phyloP scores from a whole-genome alignment of 2,888 invertebrate genomes.

The Coremacera marginata region DNA sequence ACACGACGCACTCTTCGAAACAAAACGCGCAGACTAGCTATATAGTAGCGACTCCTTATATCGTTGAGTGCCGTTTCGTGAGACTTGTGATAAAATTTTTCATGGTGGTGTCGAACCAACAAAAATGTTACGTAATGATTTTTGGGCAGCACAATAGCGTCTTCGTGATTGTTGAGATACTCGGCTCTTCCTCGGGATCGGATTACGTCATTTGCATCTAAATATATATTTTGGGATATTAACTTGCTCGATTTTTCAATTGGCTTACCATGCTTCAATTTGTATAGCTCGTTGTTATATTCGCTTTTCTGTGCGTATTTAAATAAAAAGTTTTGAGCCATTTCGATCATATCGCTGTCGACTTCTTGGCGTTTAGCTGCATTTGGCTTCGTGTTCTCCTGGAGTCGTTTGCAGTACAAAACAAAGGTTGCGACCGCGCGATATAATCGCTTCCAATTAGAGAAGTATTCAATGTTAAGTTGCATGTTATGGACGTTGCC shows the following conservation, averaged over 20 bases:
- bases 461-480: slow-evolving; percentile 15
- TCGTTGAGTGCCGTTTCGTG: slow-evolving; percentile 35
- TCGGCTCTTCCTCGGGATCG: slow-evolving; percentile 17
- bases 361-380: neutral
- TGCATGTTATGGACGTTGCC: neutral
- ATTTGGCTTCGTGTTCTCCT: neutral
- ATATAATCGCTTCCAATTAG: neutral
- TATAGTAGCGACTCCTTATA: slow-evolving; percentile 32
- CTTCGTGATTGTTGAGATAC: slow-evolving; percentile 30
- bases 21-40: slow-evolving; percentile 29
- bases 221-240: slow-evolving; percentile 24
- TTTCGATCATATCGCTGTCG: neutral
- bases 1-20: slow-evolving; percentile 31
- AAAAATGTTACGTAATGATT: slow-evolving; percentile 37
- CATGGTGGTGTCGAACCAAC: slow-evolving; percentile 28
- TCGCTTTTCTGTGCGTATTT: slow-evolving; percentile 24
- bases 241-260: slow-evolving; percentile 27
- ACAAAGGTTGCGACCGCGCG: slow-evolving; percentile 15
- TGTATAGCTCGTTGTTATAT: slow-evolving; percentile 25
- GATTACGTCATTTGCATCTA: slow-evolving; percentile 3
- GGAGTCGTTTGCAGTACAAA: neutral
- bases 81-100: slow-evolving; percentile 32
- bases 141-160: slow-evolving; percentile 21
- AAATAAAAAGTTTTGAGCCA: slow-evolving; percentile 13
- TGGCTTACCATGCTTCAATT: slow-evolving; percentile 29